Conservation (phyloP, 2,888 invertebrate species). For the Drosophila monieri region DNA sequence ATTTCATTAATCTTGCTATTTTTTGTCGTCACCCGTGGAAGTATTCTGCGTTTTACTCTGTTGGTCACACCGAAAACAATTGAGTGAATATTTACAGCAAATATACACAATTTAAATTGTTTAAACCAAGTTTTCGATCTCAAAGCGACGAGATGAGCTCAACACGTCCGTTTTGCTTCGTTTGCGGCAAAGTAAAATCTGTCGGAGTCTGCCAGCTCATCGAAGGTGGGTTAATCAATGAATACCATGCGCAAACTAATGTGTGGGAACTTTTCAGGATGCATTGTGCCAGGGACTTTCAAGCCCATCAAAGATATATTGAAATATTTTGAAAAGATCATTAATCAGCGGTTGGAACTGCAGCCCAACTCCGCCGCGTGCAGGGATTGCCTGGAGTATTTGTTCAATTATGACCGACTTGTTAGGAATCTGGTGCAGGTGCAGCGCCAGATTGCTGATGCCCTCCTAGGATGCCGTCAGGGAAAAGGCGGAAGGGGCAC, state of each 20-base stretch:
- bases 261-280: slow-evolving; percentile 45
- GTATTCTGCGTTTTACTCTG: background rate
- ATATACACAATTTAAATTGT: slow-evolving; percentile 33
- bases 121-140: slow-evolving; percentile 5
- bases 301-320: slow-evolving; percentile 67
- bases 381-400: slow-evolving; percentile 64
- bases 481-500: slow-evolving; percentile 39
- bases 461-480: slow-evolving; percentile 60
- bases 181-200: slow-evolving; percentile 64
- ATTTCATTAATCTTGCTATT: background rate
- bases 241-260: slow-evolving; percentile 25
- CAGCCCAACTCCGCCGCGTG: slow-evolving; percentile 63
- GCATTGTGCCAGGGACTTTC: slow-evolving; percentile 66
- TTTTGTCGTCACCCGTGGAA: background rate
- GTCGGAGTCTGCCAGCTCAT: slow-evolving; percentile 66
- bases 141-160: slow-evolving; percentile 33
- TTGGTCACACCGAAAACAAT: slow-evolving; percentile 2
- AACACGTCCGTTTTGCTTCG: slow-evolving; percentile 59
- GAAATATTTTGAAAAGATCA: slow-evolving; percentile 66
- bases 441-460: slow-evolving; percentile 65
- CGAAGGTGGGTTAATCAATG: slow-evolving; percentile 25
- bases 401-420: slow-evolving; percentile 68
- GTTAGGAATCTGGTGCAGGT: slow-evolving; percentile 67
- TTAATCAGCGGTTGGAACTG: slow-evolving; percentile 60
- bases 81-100: slow-evolving; percentile 15